Evolutionary conservation across 2,113 vertebrate genomes (phyloP).

Genomic region (Tinamus guttatus): DNA sequence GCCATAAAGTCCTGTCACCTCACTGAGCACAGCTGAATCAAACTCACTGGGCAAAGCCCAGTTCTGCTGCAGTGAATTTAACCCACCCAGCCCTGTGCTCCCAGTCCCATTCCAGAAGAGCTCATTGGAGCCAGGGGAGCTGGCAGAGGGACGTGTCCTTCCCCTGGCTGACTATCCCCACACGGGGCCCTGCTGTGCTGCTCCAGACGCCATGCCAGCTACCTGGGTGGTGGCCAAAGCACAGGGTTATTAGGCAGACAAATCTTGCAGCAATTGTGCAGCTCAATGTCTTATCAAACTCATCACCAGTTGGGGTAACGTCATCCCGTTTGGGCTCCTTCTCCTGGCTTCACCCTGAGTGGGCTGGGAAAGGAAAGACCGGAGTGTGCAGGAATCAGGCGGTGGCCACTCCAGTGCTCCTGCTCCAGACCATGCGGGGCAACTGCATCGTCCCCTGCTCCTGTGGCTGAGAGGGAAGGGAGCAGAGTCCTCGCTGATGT

Average conservation of each 20-base stretch:
- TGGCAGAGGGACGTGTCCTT: background rate
- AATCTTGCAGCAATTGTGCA: background rate
- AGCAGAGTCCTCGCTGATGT: fast-evolving
- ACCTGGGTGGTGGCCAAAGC: background rate
- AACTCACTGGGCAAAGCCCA: background rate
- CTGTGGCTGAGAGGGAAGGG: background rate
- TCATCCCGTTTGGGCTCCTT: background rate
- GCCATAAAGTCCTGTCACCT: background rate
- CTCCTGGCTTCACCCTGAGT: background rate
- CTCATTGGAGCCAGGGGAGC: background rate
- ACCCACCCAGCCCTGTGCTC: fast-evolving
- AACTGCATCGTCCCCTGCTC: background rate
- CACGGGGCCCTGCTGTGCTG: fast-evolving
- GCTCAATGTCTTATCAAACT: background rate
- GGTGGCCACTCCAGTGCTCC: background rate
- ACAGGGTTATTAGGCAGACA: fast-evolving
- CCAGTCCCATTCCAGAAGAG: background rate
- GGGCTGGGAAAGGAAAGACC: background rate
- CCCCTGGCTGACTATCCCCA: fast-evolving
- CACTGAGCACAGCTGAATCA: background rate
- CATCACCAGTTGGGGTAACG: background rate
- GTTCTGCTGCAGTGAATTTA: background rate
- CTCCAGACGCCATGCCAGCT: fast-evolving
- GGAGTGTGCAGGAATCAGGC: background rate
- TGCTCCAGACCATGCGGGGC: fast-evolving